phyloP scores from a whole-genome alignment of 2,113 vertebrate species.

The Reinhardtius hippoglossoides region DNA sequence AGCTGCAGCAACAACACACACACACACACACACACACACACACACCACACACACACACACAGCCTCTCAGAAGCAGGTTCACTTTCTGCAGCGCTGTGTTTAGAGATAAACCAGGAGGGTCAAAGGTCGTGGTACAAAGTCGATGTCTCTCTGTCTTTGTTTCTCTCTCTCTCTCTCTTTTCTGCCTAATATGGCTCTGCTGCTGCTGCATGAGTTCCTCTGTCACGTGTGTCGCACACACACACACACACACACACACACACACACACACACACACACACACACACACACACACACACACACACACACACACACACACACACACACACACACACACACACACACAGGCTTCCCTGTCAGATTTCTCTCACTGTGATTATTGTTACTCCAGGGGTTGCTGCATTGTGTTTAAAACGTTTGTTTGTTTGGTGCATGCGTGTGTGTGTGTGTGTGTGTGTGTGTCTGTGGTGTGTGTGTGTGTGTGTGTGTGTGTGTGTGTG shows the following conservation, averaged over 20 bases:
- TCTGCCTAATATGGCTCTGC: constrained; percentile 70
- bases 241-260: neutral
- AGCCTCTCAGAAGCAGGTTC: constrained; percentile 52
- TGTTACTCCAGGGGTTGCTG: constrained; percentile 10
- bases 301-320: too few species aligned
- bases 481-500: neutral
- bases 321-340: constrained; percentile 26
- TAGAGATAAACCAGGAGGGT: constrained; percentile 64
- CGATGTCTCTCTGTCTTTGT: constrained; percentile 36
- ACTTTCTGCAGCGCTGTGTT: constrained; percentile 51
- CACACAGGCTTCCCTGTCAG: neutral
- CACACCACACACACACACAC: constrained; percentile 15
- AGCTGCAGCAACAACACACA: constrained; percentile 37
- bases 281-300: constrained; percentile 6
- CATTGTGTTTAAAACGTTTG: constrained; percentile 12
- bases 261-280: neutral
- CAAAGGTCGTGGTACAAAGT: constrained; percentile 60
- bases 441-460: constrained; percentile 8
- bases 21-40: constrained; percentile 6
- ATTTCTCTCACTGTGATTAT: constrained; percentile 26
- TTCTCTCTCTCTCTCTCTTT: constrained; percentile 42
- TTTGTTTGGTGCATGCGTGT: neutral
- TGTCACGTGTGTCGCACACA: constrained; percentile 44
- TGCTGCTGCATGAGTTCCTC: constrained; percentile 47
- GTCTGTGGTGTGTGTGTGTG: neutral